phyloP scores from a whole-genome alignment of 2,797 vertebrate species.

The Falco rusticolus region DNA sequence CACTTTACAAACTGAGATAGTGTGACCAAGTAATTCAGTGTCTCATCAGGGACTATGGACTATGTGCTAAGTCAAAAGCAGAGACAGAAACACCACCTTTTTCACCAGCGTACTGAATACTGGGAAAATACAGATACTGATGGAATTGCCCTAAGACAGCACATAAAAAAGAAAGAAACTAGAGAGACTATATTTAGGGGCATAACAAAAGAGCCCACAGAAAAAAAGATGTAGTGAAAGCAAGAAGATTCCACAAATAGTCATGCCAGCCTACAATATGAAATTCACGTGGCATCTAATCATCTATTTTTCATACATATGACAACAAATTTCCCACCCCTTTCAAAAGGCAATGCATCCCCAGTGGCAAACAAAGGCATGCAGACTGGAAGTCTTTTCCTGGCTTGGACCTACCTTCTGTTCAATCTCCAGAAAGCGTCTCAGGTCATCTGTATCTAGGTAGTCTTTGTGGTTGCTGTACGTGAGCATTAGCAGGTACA shows the following conservation, averaged over 20 bases:
- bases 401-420: slow-evolving; percentile 85
- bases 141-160: neutral
- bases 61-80: neutral
- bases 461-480: slow-evolving; percentile 98
- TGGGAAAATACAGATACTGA: neutral
- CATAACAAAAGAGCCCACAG: neutral
- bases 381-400: neutral
- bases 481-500: slow-evolving; percentile 96
- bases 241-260: neutral
- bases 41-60: neutral
- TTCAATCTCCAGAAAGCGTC: slow-evolving; percentile 89
- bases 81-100: neutral
- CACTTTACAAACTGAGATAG: neutral
- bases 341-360: neutral
- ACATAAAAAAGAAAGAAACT: neutral
- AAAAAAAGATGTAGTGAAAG: neutral
- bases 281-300: neutral
- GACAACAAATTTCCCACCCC: fast-evolving
- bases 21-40: neutral
- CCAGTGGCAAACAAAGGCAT: neutral
- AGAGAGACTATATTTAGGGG: neutral
- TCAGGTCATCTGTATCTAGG: slow-evolving; percentile 84
- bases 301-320: neutral
- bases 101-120: neutral
- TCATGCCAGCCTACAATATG: neutral